phyloP scores from a whole-genome alignment of 2,888 invertebrate species.

The Acanthoscelides obtectus region DNA sequence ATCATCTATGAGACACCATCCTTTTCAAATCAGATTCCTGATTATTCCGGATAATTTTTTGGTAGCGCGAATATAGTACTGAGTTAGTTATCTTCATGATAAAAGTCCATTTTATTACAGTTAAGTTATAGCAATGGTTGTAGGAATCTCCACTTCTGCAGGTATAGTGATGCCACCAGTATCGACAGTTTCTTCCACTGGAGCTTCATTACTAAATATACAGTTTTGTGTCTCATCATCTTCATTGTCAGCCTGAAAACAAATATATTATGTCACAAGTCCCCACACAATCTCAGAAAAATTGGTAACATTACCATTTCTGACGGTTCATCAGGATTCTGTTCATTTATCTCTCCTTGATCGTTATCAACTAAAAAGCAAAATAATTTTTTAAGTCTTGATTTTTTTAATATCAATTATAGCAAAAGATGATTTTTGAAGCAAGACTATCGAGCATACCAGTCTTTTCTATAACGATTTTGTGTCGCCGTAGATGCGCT shows the following conservation, averaged over 20 bases:
- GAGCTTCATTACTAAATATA: slow-evolving; percentile 34
- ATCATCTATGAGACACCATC: too few relatives aligned
- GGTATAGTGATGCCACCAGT: slow-evolving; percentile 57
- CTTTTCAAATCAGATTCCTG: neutral
- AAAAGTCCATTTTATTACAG: too few relatives aligned
- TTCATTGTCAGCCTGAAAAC: slow-evolving; percentile 34
- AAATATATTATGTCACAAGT: neutral
- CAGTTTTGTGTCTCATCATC: slow-evolving; percentile 48
- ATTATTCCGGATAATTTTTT: neutral
- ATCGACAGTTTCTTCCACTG: slow-evolving; percentile 49
- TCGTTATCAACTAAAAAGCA: neutral
- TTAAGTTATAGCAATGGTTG: too few relatives aligned
- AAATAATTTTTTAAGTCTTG: too few relatives aligned
- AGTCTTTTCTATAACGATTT: slow-evolving; percentile 21
- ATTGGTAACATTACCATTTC: neutral
- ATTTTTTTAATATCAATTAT: too few relatives aligned
- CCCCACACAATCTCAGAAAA: neutral
- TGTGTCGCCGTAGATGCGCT: slow-evolving; percentile 54
- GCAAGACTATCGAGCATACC: too few relatives aligned
- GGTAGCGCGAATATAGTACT: too few relatives aligned
- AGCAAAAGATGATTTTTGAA: too few relatives aligned
- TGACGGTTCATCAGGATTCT: slow-evolving; percentile 5
- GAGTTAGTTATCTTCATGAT: too few relatives aligned
- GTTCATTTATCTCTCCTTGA: neutral
- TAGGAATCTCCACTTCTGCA: slow-evolving; percentile 37